Evolutionary conservation across 2,113 vertebrate genomes (phyloP).

Genomic region (Mormyrus iriodes): DNA sequence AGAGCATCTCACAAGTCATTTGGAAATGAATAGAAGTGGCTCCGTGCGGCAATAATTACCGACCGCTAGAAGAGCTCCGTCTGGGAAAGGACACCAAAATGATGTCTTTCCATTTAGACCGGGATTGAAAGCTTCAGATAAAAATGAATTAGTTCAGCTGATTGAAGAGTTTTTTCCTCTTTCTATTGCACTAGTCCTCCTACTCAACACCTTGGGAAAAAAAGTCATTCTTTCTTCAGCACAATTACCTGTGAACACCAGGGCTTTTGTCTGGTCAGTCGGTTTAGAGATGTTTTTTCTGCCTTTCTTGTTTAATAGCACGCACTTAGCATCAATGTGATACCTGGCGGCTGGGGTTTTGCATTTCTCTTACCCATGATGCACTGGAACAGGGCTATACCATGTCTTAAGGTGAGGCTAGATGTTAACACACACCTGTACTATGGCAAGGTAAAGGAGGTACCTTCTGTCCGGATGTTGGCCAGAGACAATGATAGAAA

Average conservation of each 20-base stretch:
- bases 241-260: conserved; percentile 50
- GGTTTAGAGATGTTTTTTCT: conserved; percentile 59
- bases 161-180: conserved; percentile 31
- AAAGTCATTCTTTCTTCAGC: not conserved
- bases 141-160: conserved; percentile 43
- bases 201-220: conserved; percentile 53
- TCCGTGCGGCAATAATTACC: conserved; percentile 15
- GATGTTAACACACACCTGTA: not conserved
- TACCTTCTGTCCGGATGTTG: not conserved
- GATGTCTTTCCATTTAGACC: conserved; percentile 39
- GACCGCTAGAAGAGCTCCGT: conserved; percentile 32
- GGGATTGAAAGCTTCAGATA: conserved; percentile 42
- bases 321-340: not conserved
- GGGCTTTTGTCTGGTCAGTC: conserved; percentile 52
- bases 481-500: not conserved
- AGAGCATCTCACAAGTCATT: conserved; percentile 55
- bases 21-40: conserved; percentile 37
- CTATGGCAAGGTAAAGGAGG: not conserved
- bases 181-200: conserved; percentile 34
- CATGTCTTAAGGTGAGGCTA: not conserved
- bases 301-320: conserved; percentile 28
- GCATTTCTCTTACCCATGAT: not conserved
- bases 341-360: not conserved
- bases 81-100: conserved; percentile 51
- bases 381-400: not conserved